These are phyloP conservation scores for Iselma pallidipennis DNA, from an alignment of 2,888 invertebrate genomes.

Conservation along the genomic window DNA sequence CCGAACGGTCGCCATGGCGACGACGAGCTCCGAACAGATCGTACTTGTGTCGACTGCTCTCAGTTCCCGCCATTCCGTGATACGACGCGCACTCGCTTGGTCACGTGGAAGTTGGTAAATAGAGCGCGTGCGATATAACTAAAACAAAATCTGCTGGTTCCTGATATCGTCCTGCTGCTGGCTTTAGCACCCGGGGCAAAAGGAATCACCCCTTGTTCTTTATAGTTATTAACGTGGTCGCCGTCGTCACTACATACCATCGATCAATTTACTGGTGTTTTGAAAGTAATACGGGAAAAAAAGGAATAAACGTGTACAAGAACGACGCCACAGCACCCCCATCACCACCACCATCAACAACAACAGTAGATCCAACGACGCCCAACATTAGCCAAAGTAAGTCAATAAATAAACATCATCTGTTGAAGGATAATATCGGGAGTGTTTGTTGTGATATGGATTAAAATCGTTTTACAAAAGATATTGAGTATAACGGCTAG, in stretches of 20 bases:
- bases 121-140: constrained; percentile 24
- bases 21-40: constrained; percentile 50
- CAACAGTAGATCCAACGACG: neutral
- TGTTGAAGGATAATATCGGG: neutral
- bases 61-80: constrained; percentile 55
- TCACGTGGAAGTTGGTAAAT: constrained; percentile 45
- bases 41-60: constrained; percentile 39
- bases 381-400: neutral
- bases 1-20: constrained; percentile 55
- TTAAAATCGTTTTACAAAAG: neutral
- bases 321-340: neutral
- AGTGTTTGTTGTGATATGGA: neutral
- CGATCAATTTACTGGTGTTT: constrained; percentile 12
- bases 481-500: neutral
- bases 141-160: constrained; percentile 40
- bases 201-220: constrained; percentile 26
- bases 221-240: constrained; percentile 46
- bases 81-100: constrained; percentile 56
- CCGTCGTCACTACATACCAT: constrained; percentile 52
- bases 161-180: constrained; percentile 45
- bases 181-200: constrained; percentile 48
- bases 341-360: neutral
- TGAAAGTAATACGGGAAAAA: no score
- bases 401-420: neutral
- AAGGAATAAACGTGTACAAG: neutral